Evolutionary conservation across 2,797 vertebrate species (phyloP), one percentile per base, ranked within the genome.

Genomic region (Denticeps clupeoides): DNA sequence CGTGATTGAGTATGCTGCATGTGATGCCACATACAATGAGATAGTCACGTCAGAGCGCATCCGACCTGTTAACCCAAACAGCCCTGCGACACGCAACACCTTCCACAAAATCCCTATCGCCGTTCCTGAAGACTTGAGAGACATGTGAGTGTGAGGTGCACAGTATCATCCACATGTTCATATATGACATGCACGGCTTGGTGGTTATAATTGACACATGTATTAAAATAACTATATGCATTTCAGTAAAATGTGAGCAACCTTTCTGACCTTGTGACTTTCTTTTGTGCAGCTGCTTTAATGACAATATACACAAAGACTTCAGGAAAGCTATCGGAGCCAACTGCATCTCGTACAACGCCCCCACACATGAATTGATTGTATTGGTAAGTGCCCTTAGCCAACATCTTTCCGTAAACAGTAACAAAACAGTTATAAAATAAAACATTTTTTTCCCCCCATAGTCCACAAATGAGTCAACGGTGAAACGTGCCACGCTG

Each of bases 301-400:
- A 81, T 16, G 88, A 90, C 63, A 84, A 75, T 24, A 82, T 89
- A 42, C 91, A 94, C 73, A 93, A 91, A 82, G 91, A 94, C 63
- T 94, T 94, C 76, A 88, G 90, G 71, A 92, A 91, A 80, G 91
- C 88, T 1, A 84, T 94, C 25, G 89, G 87, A 49, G 88, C 90
- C 2, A 88, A 89, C 75, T 90, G 87, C 73, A 88, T 93, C 76
- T 90, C 89, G 71, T 88, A 85, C 65, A 86, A 82, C 54, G 64
- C 79, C 58, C 78, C 82, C 45, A 74, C 79, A 66, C 79, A 86
- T 10, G 87, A 93, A 55, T 88, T 93, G 51, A 81, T 90, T 27
- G 84, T 91, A 52, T 77, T 94, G 82, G 90, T 93, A 7, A 81
- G 90, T 59, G 28, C 35, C 18, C 2, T 35, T 33, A 15, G 8